Evolutionary conservation across 2,888 invertebrate species (phyloP), one percentile per base, ranked within the genome.

Genomic region (Trypoxylon attenuatum): DNA sequence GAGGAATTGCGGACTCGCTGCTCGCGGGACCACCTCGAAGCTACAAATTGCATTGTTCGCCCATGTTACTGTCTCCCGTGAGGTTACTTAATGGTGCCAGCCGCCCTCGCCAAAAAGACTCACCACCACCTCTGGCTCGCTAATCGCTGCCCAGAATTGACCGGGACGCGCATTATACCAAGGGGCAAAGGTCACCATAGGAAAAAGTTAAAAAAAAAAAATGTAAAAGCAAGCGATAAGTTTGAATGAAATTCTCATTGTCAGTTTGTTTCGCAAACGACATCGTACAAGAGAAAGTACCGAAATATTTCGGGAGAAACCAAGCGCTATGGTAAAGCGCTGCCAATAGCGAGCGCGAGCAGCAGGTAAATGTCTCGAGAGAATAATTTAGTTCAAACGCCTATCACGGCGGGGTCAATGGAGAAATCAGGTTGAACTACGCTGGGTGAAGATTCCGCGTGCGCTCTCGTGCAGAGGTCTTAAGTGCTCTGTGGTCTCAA

Each of bases 41-140:
- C 78, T 80, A 83, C 83, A 83, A 82, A 83, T 83, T 83, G 81
- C 83, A 83, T 83, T 82, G 82, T 83, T 83, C 75, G 72, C 47
- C 50, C 64, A 73, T 76, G 76, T 80, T 73, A 66, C 54, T 70
- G 70, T 61, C 65, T 60, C 70, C 65, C 62, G 62, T 57, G 69
- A 46, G 18, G 45, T 51, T 76, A 76, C 73, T 80, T 79, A 80
- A 82, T 79, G 80, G 76, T 67, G 56, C 51, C 38, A 68, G 1
- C 29, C 27, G 15, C 6, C 16, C 0, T 18, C 16, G 29, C 22
- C 39, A 18, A 15, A 16, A 6, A 8, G 4, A 16, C 22, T 5
- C 39, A 22, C 6, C 42, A 25, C 55, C 27, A 6, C n/a, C n/a
- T n/a, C n/a, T n/a, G n/a, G n/a, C n/a, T n/a, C n/a, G n/a, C n/a